These are phyloP conservation scores for Apis laboriosa DNA, from an alignment of 1,140 invertebrate species.

Conservation along the genomic window DNA sequence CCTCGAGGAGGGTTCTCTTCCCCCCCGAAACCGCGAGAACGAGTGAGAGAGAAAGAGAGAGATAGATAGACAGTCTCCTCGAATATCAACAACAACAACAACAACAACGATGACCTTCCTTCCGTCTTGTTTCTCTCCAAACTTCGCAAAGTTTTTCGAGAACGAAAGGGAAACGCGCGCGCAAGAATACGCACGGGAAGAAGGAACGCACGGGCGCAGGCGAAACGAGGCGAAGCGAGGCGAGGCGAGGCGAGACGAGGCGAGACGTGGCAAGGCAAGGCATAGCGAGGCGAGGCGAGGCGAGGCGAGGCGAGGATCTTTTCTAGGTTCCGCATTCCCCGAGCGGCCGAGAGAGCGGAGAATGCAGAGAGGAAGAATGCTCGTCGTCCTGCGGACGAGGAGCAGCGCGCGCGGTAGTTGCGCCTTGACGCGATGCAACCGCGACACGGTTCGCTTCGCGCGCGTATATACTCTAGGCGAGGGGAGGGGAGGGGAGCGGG, in stretches of 20 bases:
- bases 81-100: too few relatives aligned
- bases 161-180: neutral
- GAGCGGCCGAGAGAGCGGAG: conserved; percentile 13
- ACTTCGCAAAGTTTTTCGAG: too few relatives aligned
- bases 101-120: too few relatives aligned
- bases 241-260: neutral
- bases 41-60: too few relatives aligned
- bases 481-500: neutral
- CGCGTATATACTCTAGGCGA: conserved; percentile 8
- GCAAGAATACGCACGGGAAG: neutral
- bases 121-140: too few relatives aligned
- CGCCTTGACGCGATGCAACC: conserved; percentile 39
- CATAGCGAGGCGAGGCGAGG: neutral
- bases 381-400: conserved; percentile 19
- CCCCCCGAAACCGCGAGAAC: too few relatives aligned
- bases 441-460: conserved; percentile 68
- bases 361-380: conserved; percentile 3
- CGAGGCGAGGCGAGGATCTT: neutral
- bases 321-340: conserved; percentile 24
- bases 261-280: neutral
- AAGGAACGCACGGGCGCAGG: too few relatives aligned
- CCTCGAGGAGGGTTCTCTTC: neutral
- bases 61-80: too few relatives aligned
- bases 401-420: conserved; percentile 23
- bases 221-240: neutral